phyloP scores from a whole-genome alignment of 2,888 invertebrate species.

The Agrochola lychnidis region DNA sequence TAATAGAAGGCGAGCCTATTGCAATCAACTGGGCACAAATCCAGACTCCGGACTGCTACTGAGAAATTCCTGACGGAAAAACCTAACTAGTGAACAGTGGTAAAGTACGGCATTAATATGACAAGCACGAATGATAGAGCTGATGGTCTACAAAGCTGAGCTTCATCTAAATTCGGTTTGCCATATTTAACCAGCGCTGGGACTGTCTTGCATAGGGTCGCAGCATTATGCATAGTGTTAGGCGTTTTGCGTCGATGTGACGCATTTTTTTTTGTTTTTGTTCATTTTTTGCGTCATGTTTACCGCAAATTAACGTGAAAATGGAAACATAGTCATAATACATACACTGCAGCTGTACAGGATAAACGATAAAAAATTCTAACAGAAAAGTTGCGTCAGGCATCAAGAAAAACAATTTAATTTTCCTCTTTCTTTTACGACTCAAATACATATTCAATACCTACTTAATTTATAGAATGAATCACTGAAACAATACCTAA shows the following conservation, averaged over 20 bases:
- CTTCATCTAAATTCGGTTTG: not conserved
- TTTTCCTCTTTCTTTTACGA: slow-evolving; percentile 20
- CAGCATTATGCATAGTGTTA: too few species aligned
- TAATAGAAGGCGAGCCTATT: not conserved
- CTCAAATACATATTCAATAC: not conserved
- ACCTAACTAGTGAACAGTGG: too few species aligned
- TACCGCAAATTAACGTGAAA: not conserved
- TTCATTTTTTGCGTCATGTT: too few species aligned
- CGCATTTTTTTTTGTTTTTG: too few species aligned
- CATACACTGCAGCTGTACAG: slow-evolving; percentile 4
- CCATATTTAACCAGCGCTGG: not conserved
- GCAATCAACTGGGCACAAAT: not conserved
- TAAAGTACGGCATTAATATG: too few species aligned
- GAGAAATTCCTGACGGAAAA: not conserved
- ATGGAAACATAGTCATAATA: not conserved
- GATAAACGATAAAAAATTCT: not conserved
- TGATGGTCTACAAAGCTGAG: too few species aligned
- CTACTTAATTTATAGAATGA: not conserved
- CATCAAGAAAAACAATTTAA: not conserved
- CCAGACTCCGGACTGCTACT: not conserved
- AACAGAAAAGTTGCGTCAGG: slow-evolving; percentile 20
- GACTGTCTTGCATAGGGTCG: too few species aligned
- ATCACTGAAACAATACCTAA: not conserved
- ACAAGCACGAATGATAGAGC: too few species aligned
- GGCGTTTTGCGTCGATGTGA: too few species aligned